Base-by-base conservation (phyloP, 2,888 invertebrate species). In the Metalampra italica region DNA sequence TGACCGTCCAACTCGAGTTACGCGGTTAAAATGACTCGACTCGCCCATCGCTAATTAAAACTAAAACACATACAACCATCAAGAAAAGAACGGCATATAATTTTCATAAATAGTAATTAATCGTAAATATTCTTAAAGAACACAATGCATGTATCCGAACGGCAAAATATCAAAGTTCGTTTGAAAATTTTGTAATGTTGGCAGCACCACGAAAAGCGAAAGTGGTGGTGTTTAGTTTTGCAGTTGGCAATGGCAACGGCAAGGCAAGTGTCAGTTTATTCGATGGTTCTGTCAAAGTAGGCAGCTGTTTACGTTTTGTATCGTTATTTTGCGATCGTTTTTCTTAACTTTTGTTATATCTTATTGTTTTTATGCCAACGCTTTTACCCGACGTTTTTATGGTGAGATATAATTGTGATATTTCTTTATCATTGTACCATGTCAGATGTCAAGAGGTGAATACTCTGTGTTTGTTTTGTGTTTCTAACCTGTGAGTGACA, bases 371-470 rank as follows among this genome's bases (percentile, higher is more conserved):
- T 83, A 82, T 81, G 75, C 71, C 72, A 72, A 67, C 71, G 67
- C 69, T 82, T 79, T 82, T 85, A 78, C 70, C 69, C 60, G 62
- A 73, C 62, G 65, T 64, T 71, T 78, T 69, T 65, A 67, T 71
- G 69, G 78, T 83, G 78, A 71, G 72, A 72, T 71, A 72, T 71
- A 74, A 71, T 75, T 69, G 81, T 81, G 80, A 60, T 74, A 66
- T 63, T 75, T 66, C 62, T 56, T 59, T 70, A 44, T 68, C 54
- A 66, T 65, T 73, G 68, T 78, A 74, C 71, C 74, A 86, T 88
- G 86, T 85, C 83, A 86, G 84, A 88, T 88, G 88, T 88, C 86
- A 87, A 86, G 84, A 88, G 85, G 88, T 89, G 87, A 86, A 79
- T 80, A 81, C 67, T 75, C 66, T 73, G 82, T 85, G 83, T 81